Evolutionary conservation across 2,888 invertebrate species (phyloP).

Genomic region (Metacarcinus magister): DNA sequence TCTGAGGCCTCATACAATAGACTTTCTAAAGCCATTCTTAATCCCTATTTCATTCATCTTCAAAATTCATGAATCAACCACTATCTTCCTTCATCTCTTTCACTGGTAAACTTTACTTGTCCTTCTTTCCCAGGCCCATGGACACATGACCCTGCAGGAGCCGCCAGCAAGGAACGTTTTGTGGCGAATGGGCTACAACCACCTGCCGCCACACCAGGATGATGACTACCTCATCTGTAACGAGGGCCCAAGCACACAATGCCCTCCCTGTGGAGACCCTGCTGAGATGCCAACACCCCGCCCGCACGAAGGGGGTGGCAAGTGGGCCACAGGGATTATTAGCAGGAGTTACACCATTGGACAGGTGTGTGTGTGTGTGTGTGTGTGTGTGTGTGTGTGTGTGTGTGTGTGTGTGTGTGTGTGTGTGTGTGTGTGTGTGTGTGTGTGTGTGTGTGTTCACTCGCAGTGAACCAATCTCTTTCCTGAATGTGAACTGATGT

Average conservation of each 20-base stretch:
- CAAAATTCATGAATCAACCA: too few relatives aligned
- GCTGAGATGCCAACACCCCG: slow-evolving; percentile 89
- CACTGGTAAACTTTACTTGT: background rate
- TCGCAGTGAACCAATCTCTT: too few relatives aligned
- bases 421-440: too few relatives aligned
- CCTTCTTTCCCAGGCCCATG: background rate
- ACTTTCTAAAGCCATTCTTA: too few relatives aligned
- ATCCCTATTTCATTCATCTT: too few relatives aligned
- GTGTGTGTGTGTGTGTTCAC: too few relatives aligned
- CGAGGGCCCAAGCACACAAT: slow-evolving; percentile 52
- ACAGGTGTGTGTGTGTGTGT: slow-evolving; percentile 87
- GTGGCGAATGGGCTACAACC: slow-evolving; percentile 77
- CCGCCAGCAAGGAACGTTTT: slow-evolving; percentile 81
- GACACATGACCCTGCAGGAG: slow-evolving; percentile 78
- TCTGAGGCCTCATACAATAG: too few relatives aligned
- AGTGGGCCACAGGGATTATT: slow-evolving; percentile 93
- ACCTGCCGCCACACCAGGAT: slow-evolving; percentile 73
- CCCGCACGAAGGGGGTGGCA: slow-evolving; percentile 95
- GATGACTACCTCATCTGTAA: slow-evolving; percentile 81
- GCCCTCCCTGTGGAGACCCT: slow-evolving; percentile 91
- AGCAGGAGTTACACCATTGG: slow-evolving; percentile 92
- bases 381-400: background rate
- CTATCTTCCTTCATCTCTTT: background rate
- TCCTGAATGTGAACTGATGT: too few relatives aligned
- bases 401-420: background rate